Evolutionary conservation across 53 echinoderm and acorn worm species (phyloP).

Genomic region (Holothuria scabra): DNA sequence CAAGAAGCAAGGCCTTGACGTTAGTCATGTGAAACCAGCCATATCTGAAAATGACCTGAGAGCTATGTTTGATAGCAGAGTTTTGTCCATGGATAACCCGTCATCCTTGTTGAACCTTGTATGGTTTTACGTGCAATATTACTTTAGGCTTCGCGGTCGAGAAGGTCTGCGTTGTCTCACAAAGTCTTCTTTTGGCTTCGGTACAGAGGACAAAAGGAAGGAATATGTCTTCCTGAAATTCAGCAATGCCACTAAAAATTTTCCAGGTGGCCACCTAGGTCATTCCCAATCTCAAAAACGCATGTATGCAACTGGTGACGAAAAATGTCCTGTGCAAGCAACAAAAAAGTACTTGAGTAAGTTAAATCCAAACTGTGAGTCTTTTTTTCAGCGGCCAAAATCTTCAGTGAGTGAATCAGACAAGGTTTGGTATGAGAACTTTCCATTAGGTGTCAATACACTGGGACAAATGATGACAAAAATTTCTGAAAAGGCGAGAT

Average conservation of each 20-base stretch:
- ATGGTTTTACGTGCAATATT: slow-evolving; percentile 35
- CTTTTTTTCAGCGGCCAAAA: slow-evolving; percentile 40
- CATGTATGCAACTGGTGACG: slow-evolving; percentile 17
- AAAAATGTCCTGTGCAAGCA: slow-evolving; percentile 48
- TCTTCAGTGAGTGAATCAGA: background rate
- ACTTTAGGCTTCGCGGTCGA: slow-evolving; percentile 37
- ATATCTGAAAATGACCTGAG: slow-evolving; percentile 12
- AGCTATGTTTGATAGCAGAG: slow-evolving; percentile 3
- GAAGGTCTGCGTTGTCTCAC: slow-evolving; percentile 9
- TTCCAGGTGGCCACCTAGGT: background rate
- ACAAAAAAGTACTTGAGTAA: slow-evolving; percentile 50
- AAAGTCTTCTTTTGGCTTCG: slow-evolving; percentile 22
- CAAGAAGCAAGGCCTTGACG: slow-evolving; percentile 7
- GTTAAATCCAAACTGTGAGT: slow-evolving; percentile 17
- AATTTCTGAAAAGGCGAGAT: slow-evolving; percentile 1
- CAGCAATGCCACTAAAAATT: slow-evolving; percentile 6
- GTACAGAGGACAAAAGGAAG: slow-evolving; percentile 4
- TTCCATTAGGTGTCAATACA: slow-evolving; percentile 31
- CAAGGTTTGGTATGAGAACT: slow-evolving; percentile 41
- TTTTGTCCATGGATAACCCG: slow-evolving; percentile 4
- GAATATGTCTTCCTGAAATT: background rate
- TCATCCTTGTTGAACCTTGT: slow-evolving; percentile 24
- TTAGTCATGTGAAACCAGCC: background rate
- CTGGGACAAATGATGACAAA: slow-evolving; percentile 14
- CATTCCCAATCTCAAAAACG: background rate